Conservation (phyloP, 2,888 invertebrate species). For the Eurois occulta region DNA sequence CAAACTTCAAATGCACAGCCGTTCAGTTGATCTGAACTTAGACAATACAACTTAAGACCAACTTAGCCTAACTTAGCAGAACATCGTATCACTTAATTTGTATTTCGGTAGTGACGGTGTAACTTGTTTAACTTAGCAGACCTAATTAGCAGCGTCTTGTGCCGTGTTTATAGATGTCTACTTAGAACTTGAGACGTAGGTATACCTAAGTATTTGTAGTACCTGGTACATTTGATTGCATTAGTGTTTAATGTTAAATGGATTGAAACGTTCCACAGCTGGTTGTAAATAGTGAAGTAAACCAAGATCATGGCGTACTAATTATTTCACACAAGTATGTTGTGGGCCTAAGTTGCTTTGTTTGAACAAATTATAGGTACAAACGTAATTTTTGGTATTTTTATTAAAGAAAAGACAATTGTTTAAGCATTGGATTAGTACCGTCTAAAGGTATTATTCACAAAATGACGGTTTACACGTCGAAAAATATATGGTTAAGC, state of each 20-base stretch:
- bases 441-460: not conserved
- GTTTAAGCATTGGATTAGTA: not conserved
- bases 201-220: not conserved
- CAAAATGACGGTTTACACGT: not conserved
- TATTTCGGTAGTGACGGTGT: conserved; percentile 72
- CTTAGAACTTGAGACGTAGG: not conserved
- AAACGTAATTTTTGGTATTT: not conserved
- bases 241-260: not conserved
- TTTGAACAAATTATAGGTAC: not conserved
- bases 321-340: too few relatives aligned
- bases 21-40: conserved; percentile 68
- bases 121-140: conserved; percentile 84
- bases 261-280: not conserved
- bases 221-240: not conserved
- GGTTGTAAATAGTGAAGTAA: not conserved
- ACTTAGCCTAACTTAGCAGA: conserved; percentile 73
- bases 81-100: conserved; percentile 82
- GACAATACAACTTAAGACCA: conserved; percentile 80
- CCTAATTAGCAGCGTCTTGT: conserved; percentile 81
- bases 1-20: conserved; percentile 31
- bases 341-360: too few relatives aligned
- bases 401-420: not conserved
- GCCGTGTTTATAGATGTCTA: conserved; percentile 41
- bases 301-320: not conserved
- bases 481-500: not conserved